Evolutionary conservation across 2,113 vertebrate species (phyloP), one percentile per base, ranked within the genome.

Genomic region (Crypturellus undulatus): DNA sequence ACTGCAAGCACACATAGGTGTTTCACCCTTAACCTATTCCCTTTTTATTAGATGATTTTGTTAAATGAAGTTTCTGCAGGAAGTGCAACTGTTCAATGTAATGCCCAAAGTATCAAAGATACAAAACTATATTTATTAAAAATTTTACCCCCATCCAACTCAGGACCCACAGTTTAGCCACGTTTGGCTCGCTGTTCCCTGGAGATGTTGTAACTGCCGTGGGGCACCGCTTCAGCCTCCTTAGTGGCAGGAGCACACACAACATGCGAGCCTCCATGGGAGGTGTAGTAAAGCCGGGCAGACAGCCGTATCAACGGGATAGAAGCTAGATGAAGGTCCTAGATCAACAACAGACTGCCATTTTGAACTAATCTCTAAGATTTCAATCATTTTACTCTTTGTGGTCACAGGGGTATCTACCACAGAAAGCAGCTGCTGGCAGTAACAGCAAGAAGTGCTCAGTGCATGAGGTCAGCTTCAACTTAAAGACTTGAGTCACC

Each of bases 291-390:
- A 15, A 36, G 22, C 45, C 10, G 5, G 28, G 54, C 45, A 36
- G 45, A 26, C 7, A 70, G 32, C 68, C 24, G 4, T 34, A 25
- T 30, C 21, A n/a, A 26, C n/a, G 36, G 19, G 16, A 6, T 6
- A 70, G 68, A 51, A 51, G 34, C 5, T 47, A 21, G 38, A 38
- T 17, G 24, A n/a, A 70, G 34, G 34, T 7, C 34, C 24, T 34
- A 69, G 24, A 14, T 69, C 22, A 56, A 0, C 13, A 17, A 28
- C 0, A 1, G 36, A 32, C 25, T 54, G 10, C 15, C 28, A 2
- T 60, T 87, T 54, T 67, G 32, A 83, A 87, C 30, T 21, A 52
- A 20, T 38, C 59, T 62, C 56, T 26, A 63, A 3, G 17, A 22
- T 36, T 86, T 69, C 58, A 32, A 63, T 12, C 12, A 15, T 67